Conservation (phyloP, 2,888 invertebrate species). For the Prosopocoilus inquinatus region DNA sequence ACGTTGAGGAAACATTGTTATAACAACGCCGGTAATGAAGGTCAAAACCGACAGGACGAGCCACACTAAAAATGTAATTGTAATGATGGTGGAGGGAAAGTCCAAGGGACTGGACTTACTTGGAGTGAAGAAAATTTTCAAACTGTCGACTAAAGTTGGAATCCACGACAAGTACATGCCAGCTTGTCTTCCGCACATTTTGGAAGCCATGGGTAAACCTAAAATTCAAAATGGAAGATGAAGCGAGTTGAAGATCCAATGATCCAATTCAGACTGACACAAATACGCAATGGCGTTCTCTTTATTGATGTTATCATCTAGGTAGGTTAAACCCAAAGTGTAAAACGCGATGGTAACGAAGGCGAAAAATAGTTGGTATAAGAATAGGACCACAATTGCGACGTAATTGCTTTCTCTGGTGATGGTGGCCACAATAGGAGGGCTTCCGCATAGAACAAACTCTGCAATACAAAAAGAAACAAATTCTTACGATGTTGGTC, state of each 20-base stretch:
- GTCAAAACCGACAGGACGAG: slow-evolving; percentile 51
- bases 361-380: slow-evolving; percentile 53
- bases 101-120: slow-evolving; percentile 22
- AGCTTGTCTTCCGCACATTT: slow-evolving; percentile 39
- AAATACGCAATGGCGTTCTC: slow-evolving; percentile 54
- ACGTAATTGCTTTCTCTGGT: slow-evolving; percentile 18
- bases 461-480: too few species aligned
- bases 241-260: neutral
- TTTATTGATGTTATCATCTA: slow-evolving; percentile 60
- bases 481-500: too few species aligned
- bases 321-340: slow-evolving; percentile 58
- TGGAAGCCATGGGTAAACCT: slow-evolving; percentile 37
- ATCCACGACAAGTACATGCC: slow-evolving; percentile 43
- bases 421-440: neutral
- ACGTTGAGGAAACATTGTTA: slow-evolving; percentile 58
- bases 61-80: slow-evolving; percentile 50
- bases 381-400: slow-evolving; percentile 46
- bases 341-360: slow-evolving; percentile 54
- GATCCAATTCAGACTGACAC: slow-evolving; percentile 35
- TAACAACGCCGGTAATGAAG: slow-evolving; percentile 51
- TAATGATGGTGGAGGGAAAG: neutral
- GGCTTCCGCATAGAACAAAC: neutral
- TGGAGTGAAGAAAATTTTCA: slow-evolving; percentile 35
- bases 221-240: slow-evolving; percentile 28
- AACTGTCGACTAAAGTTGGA: slow-evolving; percentile 27